Evolutionary conservation across 2,797 vertebrate species (phyloP).

Genomic region (Sebastes variabilis): DNA sequence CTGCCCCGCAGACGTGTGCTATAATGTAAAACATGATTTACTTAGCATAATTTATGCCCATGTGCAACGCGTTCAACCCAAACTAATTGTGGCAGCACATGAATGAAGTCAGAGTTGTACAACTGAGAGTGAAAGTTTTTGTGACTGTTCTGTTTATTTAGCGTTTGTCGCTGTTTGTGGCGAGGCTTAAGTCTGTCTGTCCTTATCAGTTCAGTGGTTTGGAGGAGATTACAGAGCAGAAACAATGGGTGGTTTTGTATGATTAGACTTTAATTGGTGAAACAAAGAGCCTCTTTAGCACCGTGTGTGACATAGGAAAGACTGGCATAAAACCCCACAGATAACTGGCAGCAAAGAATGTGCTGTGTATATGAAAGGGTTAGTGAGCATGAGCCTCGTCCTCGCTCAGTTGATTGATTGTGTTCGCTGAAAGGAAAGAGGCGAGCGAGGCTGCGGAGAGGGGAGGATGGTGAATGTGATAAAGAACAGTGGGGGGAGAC

Average conservation of each 20-base stretch:
- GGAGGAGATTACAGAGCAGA: conserved; percentile 58
- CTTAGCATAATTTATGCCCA: conserved; percentile 52
- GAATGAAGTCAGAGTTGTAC: conserved; percentile 15
- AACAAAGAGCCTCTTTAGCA: conserved; percentile 65
- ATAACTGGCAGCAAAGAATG: conserved; percentile 60
- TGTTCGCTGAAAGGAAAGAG: conserved; percentile 53
- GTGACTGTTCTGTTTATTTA: conserved; percentile 25
- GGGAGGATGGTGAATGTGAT: conserved; percentile 55
- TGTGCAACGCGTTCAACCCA: conserved; percentile 6
- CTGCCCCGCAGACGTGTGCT: conserved; percentile 36
- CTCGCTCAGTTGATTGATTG: conserved; percentile 69
- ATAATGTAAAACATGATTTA: conserved; percentile 57
- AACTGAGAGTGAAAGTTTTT: conserved; percentile 4
- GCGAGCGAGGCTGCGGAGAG: conserved; percentile 32
- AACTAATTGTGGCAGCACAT: conserved; percentile 4
- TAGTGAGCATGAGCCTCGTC: conserved; percentile 43
- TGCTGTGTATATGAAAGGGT: conserved; percentile 50
- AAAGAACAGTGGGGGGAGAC: conserved; percentile 59
- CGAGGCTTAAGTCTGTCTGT: conserved; percentile 54
- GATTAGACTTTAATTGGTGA: conserved; percentile 66
- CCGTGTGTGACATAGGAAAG: conserved; percentile 48
- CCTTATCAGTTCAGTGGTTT: conserved; percentile 56
- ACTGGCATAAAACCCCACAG: conserved; percentile 34
- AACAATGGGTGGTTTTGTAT: conserved; percentile 62
- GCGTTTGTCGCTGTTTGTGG: conserved; percentile 40